Conservation (phyloP, 2,888 invertebrate genomes). For the Carcina quercana region DNA sequence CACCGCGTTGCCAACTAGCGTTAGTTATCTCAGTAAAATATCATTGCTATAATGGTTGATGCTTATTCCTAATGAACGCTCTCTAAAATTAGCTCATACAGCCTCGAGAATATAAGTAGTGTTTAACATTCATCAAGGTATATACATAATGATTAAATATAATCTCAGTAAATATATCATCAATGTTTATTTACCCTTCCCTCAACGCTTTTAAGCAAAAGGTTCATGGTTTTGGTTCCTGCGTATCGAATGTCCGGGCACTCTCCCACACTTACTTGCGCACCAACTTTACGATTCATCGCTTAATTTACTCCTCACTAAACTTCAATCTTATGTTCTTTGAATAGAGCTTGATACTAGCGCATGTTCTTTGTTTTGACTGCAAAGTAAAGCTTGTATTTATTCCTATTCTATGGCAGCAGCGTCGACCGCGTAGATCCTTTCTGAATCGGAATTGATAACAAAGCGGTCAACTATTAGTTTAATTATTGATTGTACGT, state of each 20-base stretch:
- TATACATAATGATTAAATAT: neutral
- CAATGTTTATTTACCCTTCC: constrained; percentile 42
- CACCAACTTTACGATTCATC: neutral
- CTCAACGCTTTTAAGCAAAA: constrained; percentile 31
- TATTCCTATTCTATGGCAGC: constrained; percentile 24
- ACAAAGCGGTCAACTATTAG: constrained; percentile 31
- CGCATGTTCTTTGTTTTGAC: neutral
- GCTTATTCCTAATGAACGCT: neutral
- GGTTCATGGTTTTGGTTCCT: constrained; percentile 38
- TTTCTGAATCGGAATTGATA: constrained; percentile 32
- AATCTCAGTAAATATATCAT: neutral
- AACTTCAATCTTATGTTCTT: constrained; percentile 11
- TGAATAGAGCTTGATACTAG: constrained; percentile 4
- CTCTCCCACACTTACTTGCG: constrained; percentile 33
- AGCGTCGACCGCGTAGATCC: constrained; percentile 11
- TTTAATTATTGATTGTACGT: constrained; percentile 30
- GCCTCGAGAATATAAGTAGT: neutral
- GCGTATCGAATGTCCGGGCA: constrained; percentile 44
- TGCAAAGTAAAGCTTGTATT: constrained; percentile 2
- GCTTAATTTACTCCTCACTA: neutral
- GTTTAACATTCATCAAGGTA: neutral
- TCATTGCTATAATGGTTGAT: neutral
- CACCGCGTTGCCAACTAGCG: too few species aligned
- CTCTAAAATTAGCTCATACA: neutral
- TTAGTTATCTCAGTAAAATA: too few species aligned